Evolutionary conservation across 2,113 vertebrate species (phyloP), one percentile per base, ranked within the genome.

Genomic region (Colius striatus): DNA sequence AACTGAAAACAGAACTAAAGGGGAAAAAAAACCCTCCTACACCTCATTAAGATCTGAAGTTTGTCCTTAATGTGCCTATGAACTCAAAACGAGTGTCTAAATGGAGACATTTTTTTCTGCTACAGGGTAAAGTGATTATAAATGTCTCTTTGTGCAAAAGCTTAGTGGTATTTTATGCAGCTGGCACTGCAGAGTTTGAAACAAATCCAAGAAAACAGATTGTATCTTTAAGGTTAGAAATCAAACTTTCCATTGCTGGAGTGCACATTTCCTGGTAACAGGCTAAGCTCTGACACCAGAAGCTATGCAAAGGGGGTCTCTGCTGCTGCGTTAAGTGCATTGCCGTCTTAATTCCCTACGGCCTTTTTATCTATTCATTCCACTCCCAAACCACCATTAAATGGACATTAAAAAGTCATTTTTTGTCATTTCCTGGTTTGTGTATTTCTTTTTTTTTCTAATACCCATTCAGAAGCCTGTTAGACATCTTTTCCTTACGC

Each of bases 191-290:
- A 89, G 54, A 90, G 20, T 76, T 80, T 92, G 96, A 97, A 97
- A 96, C 70, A 87, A 90, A 95, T 92, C 96, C 91, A 94, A 96
- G 95, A 82, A 95, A 94, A 95, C 87, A 94, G 95, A 95, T 95
- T 85, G 95, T 79, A 83, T 96, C 97, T 92, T 48, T 93, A 84
- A 96, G 96, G 92, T 81, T 96, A 72, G 61, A 87, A 94, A 96
- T 90, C 89, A 84, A 88, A 96, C 94, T 87, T 67, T 29, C 34
- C 83, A 61, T 70, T 86, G 85, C 94, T 77, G 74, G 73, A 92
- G 79, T 20, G 47, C 76, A 91, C 86, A 45, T 82, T 94, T 96
- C 84, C 66, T 23, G 70, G 77, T 47, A 86, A 71, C 16, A 2
- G 27, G 55, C 26, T 55, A 72, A 80, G 96, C 88, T 75, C 58